Evolutionary conservation across 2,888 invertebrate species (phyloP).

Genomic region (Cremastobaeus sp.): DNA sequence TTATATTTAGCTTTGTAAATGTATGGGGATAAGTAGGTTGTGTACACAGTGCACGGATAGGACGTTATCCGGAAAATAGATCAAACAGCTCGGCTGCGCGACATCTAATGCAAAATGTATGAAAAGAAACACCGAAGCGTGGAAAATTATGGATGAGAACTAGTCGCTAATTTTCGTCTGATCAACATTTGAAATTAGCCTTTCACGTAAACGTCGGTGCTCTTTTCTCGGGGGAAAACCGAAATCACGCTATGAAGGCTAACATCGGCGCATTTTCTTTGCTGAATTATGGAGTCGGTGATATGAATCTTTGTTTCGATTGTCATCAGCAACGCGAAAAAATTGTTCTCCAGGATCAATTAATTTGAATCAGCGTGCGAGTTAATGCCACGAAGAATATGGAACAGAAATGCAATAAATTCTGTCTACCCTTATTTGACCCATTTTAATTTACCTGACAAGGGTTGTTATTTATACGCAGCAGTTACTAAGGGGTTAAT

Average conservation of each 20-base stretch:
- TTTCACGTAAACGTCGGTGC: not conserved
- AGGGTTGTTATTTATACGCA: constrained; percentile 37
- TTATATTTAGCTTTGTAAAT: constrained; percentile 44
- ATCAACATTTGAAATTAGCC: too few species aligned
- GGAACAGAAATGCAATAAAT: constrained; percentile 13
- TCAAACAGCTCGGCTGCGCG: constrained; percentile 27
- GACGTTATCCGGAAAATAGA: constrained; percentile 31
- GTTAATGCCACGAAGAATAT: not conserved
- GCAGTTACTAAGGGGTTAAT: constrained; percentile 11
- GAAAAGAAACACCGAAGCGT: constrained; percentile 27
- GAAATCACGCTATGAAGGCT: too few species aligned
- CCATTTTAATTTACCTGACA: constrained; percentile 38
- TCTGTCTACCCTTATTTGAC: constrained; percentile 32
- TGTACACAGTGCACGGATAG: constrained; percentile 19
- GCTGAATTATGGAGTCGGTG: too few species aligned
- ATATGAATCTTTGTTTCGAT: too few species aligned
- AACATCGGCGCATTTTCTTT: too few species aligned
- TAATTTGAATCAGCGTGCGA: constrained; percentile 2
- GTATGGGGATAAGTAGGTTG: constrained; percentile 49
- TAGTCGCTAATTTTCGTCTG: too few species aligned
- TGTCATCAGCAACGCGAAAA: too few species aligned
- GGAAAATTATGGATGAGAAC: constrained; percentile 15
- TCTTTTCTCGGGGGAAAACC: not conserved
- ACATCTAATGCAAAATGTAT: constrained; percentile 24
- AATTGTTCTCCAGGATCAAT: not conserved